Percentiles rank a stretch among this genome's conserved stretches.
Evolutionary conservation across 2,113 vertebrate genomes (phyloP).

Genomic region (Fukomys damarensis): DNA sequence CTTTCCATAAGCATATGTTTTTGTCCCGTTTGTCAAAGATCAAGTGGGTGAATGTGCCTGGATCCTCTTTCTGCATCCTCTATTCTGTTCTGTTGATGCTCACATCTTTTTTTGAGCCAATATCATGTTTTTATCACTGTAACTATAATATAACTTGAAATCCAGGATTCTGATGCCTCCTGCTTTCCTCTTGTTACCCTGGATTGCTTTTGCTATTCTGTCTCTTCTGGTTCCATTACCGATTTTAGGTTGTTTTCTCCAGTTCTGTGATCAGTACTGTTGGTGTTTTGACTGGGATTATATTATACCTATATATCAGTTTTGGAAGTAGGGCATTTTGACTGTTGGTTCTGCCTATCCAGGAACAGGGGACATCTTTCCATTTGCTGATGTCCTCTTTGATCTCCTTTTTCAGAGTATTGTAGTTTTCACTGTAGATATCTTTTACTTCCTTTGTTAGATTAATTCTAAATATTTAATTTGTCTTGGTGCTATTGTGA

Average conservation of each 20-base stretch:
- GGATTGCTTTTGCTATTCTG: too few relatives aligned
- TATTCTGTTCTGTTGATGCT: neutral
- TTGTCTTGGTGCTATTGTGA: too few relatives aligned
- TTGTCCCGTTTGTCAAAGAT: neutral
- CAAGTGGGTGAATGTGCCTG: neutral
- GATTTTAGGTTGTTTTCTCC: too few relatives aligned
- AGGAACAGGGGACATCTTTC: too few relatives aligned
- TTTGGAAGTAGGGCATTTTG: neutral
- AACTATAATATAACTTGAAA: too few relatives aligned
- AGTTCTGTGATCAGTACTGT: neutral
- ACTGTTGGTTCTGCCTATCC: too few relatives aligned
- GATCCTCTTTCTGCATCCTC: neutral
- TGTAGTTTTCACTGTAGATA: neutral
- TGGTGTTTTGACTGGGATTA: neutral
- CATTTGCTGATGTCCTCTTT: too few relatives aligned
- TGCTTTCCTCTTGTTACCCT: too few relatives aligned
- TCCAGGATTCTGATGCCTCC: too few relatives aligned
- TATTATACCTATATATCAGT: neutral
- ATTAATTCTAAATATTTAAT: neutral
- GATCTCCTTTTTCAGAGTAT: too few relatives aligned
- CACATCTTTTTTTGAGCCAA: neutral
- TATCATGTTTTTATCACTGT: neutral
- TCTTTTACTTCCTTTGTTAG: neutral
- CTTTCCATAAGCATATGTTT: neutral
- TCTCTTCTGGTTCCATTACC: too few relatives aligned